Percentiles rank a stretch among this genome's conserved stretches.
Conservation (phyloP, 2,888 invertebrate species). For the Clitarchus hookeri region DNA sequence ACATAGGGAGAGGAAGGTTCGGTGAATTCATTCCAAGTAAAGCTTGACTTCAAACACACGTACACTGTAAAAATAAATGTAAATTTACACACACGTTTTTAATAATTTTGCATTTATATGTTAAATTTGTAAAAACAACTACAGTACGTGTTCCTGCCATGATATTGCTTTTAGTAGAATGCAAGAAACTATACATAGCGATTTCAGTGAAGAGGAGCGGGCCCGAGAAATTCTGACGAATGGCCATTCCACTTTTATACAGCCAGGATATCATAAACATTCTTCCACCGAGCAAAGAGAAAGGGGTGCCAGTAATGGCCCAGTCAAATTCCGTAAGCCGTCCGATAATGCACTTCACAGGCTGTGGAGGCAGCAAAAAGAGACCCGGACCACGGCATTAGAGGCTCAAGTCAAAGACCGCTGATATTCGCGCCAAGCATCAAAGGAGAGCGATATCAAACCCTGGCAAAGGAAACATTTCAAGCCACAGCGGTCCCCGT, state of each 20-base stretch:
- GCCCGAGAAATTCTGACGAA: too few species aligned
- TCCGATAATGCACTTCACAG: conserved; percentile 1
- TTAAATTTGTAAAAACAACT: too few species aligned
- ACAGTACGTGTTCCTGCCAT: too few species aligned
- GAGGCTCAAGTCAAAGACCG: background rate
- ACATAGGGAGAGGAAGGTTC: too few species aligned
- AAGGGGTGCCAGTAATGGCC: background rate
- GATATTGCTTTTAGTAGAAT: too few species aligned
- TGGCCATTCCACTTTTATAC: background rate
- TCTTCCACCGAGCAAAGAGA: background rate
- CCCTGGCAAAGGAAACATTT: background rate
- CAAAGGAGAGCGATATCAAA: background rate
- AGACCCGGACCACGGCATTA: background rate
- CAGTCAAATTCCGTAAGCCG: background rate
- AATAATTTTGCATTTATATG: too few species aligned
- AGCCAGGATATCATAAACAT: background rate
- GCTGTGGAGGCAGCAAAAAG: background rate
- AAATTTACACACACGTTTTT: too few species aligned
- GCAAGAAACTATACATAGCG: too few species aligned
- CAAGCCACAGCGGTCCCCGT: background rate
- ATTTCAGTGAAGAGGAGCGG: too few species aligned
- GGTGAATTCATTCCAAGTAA: too few species aligned
- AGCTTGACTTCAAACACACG: too few species aligned
- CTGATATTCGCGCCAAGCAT: background rate
- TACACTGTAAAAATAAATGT: too few species aligned